Percentiles rank a stretch among this genome's conserved stretches.
Evolutionary conservation across 2,888 invertebrate genomes (phyloP).

Genomic region (Drosophila nigricruria): DNA sequence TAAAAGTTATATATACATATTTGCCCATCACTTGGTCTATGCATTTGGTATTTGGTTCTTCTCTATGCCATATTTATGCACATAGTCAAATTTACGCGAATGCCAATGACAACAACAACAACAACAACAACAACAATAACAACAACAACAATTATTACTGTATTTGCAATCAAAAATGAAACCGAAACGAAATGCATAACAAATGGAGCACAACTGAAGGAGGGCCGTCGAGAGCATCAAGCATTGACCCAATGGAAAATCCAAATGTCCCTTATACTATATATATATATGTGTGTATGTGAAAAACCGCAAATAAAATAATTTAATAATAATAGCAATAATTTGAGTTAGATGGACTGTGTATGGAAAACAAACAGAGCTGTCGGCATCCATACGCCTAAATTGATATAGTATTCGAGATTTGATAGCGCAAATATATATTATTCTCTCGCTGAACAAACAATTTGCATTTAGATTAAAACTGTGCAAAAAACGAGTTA

Average conservation of each 20-base stretch:
- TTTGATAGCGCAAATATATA: conserved; percentile 1
- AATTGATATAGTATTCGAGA: conserved; percentile 9
- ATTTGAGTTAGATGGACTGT: conserved; percentile 12
- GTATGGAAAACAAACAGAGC: conserved; percentile 4
- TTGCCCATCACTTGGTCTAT: background rate
- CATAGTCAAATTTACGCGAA: conserved; percentile 40
- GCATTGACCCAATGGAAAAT: conserved; percentile 31
- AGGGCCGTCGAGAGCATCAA: background rate
- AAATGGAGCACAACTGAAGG: conserved; percentile 25
- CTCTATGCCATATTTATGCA: conserved; percentile 8
- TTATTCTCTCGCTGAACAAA: background rate
- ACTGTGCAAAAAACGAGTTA: background rate
- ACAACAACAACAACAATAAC: conserved; percentile 9
- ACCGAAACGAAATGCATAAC: conserved; percentile 24
- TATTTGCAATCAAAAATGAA: conserved; percentile 37
- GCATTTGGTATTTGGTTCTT: background rate
- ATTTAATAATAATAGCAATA: conserved; percentile 27
- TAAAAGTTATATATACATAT: background rate
- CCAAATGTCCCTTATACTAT: background rate
- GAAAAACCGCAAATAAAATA: conserved; percentile 3
- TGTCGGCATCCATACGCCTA: background rate
- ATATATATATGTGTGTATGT: too few relatives aligned
- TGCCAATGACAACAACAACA: conserved; percentile 10
- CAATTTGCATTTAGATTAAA: conserved; percentile 10
- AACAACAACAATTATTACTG: conserved; percentile 29